Conservation (phyloP, 1,140 invertebrate species). For the Nebria ingens region DNA sequence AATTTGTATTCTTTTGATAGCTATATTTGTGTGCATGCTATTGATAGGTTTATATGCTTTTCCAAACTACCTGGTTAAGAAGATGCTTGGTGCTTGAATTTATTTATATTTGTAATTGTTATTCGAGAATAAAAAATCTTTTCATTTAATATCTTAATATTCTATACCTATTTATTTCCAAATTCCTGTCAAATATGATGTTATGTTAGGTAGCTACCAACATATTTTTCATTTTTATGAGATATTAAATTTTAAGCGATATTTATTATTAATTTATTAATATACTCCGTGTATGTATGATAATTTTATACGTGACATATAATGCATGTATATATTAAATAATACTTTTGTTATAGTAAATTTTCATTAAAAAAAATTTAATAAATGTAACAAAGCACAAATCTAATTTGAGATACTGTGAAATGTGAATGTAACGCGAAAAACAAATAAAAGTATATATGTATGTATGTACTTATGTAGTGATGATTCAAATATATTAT, state of each 20-base stretch:
- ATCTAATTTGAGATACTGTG: neutral
- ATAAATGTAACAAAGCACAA: neutral
- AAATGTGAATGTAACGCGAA: neutral
- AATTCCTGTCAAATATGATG: too few species aligned
- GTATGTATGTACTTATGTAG: too few species aligned
- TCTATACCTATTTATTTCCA: neutral
- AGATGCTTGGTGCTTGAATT: conserved; percentile 34
- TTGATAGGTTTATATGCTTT: conserved; percentile 39
- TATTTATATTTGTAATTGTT: conserved; percentile 3
- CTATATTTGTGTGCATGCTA: conserved; percentile 31
- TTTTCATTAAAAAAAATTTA: neutral
- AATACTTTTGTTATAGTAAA: neutral
- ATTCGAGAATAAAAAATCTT: neutral
- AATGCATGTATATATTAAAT: neutral
- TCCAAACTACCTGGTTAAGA: conserved; percentile 41
- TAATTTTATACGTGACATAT: neutral
- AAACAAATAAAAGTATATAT: neutral
- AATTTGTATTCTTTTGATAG: conserved; percentile 28
- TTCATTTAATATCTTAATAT: neutral
- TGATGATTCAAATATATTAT: too few species aligned
- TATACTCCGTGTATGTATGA: too few species aligned
- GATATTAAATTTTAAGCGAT: too few species aligned
- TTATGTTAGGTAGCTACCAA: too few species aligned
- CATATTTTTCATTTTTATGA: too few species aligned
- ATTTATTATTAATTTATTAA: too few species aligned